These are phyloP conservation scores for Torymus tubicola DNA, from an alignment of 2,888 invertebrate genomes.

Conservation along the genomic window DNA sequence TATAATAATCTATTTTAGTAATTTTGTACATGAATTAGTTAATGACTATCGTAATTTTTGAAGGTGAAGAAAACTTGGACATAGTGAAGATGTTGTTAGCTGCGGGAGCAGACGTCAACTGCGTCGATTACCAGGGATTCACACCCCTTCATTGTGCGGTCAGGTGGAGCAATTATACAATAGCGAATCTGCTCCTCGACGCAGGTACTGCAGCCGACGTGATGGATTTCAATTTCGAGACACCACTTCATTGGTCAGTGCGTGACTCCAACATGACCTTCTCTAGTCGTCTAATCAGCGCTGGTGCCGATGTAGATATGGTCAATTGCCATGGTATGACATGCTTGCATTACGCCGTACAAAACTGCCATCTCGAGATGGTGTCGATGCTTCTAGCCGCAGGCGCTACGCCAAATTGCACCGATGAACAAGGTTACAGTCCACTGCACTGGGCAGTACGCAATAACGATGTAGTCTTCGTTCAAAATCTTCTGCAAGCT, in stretches of 20 bases:
- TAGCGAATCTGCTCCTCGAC: conserved; percentile 13
- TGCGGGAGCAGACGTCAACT: conserved; percentile 27
- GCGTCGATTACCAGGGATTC: conserved; percentile 23
- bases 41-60: no score
- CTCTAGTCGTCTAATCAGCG: conserved; percentile 1
- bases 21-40: no score
- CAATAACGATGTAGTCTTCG: conserved; percentile 1
- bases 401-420: conserved; percentile 40
- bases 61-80: conserved; percentile 2
- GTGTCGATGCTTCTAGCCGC: background rate
- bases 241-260: conserved; percentile 39
- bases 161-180: conserved; percentile 9
- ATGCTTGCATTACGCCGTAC: conserved; percentile 37
- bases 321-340: conserved; percentile 36
- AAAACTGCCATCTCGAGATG: background rate
- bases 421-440: conserved; percentile 40
- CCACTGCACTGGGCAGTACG: conserved; percentile 42
- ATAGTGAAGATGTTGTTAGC: conserved; percentile 33
- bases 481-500: conserved; percentile 23
- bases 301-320: conserved; percentile 36
- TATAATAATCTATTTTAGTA: no score
- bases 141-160: conserved; percentile 39
- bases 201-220: conserved; percentile 20
- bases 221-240: conserved; percentile 33
- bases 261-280: conserved; percentile 15